Base-by-base conservation (phyloP, 1,140 invertebrate species). In the Aphelinus atriplicis region DNA sequence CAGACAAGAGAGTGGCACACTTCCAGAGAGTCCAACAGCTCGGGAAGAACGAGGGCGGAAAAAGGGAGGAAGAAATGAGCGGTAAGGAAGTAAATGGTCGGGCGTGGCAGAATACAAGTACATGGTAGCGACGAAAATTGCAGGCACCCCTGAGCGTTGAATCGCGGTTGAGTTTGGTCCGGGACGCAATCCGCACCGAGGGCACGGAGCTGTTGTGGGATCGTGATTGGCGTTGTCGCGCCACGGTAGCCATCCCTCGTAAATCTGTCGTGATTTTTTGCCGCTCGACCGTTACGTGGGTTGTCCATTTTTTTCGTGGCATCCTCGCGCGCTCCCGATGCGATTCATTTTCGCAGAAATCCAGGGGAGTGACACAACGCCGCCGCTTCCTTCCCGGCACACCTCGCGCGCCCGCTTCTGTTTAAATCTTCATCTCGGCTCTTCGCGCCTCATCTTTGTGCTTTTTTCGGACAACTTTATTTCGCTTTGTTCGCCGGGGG, bases 181-280 rank as follows among this genome's bases (percentile, higher is more conserved):
- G 26, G 26, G 26, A 26, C 26, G 26, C 26, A 26, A 26, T 26
- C 26, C 26, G 26, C 26, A 26, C 26, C 26, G 26, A 26, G 26
- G 26, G 26, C 26, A 26, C 26, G 26, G 26, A 26, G 26, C 26
- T 71, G 62, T 71, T 63, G 69, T 55, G 42, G 43, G 42, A 71
- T 55, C 9, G 46, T 50, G 62, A 65, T 65, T 72, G 70, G 53
- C 7, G 53, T 50, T 48, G 26, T 26, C 26, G 26, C 26, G 26
- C 26, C 26, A 26, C 53, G n/a, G 60, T 65, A 55, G 53, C 53
- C 9, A 10, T 1, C 10, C 2, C 51, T 65, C 62, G 62, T 72
- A 72, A 72, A 72, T 72, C 70, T 72, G 53, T 72, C n/a, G 46
- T 7, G 5, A n/a, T 64, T 65, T 69, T 65, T 72, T 58, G 62